phyloP scores from a whole-genome alignment of 2,113 vertebrate species.

The Siniperca chuatsi region DNA sequence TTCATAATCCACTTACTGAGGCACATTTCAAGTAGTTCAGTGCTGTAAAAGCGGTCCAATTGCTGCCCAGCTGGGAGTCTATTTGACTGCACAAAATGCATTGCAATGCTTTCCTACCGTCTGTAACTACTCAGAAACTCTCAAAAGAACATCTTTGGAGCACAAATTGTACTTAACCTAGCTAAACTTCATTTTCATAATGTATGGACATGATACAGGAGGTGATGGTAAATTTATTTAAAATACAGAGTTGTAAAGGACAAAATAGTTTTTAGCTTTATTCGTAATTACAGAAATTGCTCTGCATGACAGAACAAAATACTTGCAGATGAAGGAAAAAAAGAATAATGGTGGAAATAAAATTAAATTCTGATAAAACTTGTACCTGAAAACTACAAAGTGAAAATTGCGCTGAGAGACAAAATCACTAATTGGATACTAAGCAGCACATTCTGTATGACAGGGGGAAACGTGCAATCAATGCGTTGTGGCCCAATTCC shows the following conservation, averaged over 20 bases:
- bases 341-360: conserved; percentile 10
- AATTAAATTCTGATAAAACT: conserved; percentile 4
- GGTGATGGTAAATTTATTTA: conserved; percentile 78
- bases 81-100: conserved; percentile 78
- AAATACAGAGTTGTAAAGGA: conserved; percentile 60
- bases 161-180: conserved; percentile 65
- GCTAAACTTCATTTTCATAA: conserved; percentile 52
- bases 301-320: conserved; percentile 25
- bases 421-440: conserved; percentile 23
- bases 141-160: conserved; percentile 54
- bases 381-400: background rate
- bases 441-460: conserved; percentile 29
- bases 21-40: conserved; percentile 78
- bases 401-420: background rate
- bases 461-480: conserved; percentile 18
- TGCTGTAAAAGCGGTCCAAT: conserved; percentile 83
- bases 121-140: conserved; percentile 79
- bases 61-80: conserved; percentile 83
- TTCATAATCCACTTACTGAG: conserved; percentile 81
- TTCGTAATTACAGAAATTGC: conserved; percentile 29
- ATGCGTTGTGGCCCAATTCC: conserved; percentile 38
- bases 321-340: conserved; percentile 6
- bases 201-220: conserved; percentile 82
- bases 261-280: conserved; percentile 53
- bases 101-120: conserved; percentile 72